Evolutionary conservation across 1,140 invertebrate genomes (phyloP), one percentile per base, ranked within the genome.

Genomic region (Muscidifurax raptorellus): DNA sequence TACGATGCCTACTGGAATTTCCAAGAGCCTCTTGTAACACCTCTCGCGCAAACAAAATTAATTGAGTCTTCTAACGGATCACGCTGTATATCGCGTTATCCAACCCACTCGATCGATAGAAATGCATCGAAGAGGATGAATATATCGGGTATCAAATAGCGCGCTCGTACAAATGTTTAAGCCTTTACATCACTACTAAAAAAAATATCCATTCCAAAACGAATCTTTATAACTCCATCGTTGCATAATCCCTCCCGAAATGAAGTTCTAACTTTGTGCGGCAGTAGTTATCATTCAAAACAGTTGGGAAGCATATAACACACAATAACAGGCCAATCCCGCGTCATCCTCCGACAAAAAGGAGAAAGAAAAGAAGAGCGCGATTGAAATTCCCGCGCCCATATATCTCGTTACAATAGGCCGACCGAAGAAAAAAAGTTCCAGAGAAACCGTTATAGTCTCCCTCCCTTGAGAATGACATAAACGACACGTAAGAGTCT

Each of bases 401-500:
- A 30, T 18, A 30, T n/a, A 69, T 69, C 25, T 69, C 67, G 25
- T 13, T n/a, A 69, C 28, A 69, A 69, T 22, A 18, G 15, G 27
- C 3, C 67, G 67, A n/a, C 67, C 27, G 25, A 10, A 22, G 3
- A 30, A 30, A 9, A 30, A 59, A 69, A 28, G 25, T n/a, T 18
- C 67, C 10, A 12, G 67, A 10, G 67, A 69, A 27, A 69, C 67
- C 67, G 67, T 69, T 69, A 69, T 7, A 28, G 10, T 59, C 52
- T 59, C 52, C 7, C 52, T 59, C 52, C 7, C 22, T 59, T n/a
- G 52, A 59, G 52, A 59, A n/a, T 82, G 69, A 82, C 80, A 71
- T 74, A 82, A 82, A 59, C 80, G 80, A 72, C 69, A 71, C 79
- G 69, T 81, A 72, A 80, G 83, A 87, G 72, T 59, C 25, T 40